A percentile compares a stretch with the other conserved stretches of the same genome.
Evolutionary conservation across 2,113 vertebrate genomes (phyloP).

Genomic region (Xiphias gladius): DNA sequence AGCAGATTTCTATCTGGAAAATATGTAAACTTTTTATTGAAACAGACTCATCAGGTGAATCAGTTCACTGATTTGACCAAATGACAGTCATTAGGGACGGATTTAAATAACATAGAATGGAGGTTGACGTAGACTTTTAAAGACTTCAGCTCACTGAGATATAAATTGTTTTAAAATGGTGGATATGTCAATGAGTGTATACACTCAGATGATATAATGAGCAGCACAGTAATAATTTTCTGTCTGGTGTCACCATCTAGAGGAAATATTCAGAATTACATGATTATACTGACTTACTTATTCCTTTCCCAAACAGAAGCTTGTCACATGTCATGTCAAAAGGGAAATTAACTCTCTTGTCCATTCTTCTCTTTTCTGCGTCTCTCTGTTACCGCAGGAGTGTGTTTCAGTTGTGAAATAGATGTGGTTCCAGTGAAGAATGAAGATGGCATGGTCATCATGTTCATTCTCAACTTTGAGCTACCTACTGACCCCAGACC

Average conservation of each 20-base stretch:
- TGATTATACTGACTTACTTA: neutral
- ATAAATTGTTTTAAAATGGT: neutral
- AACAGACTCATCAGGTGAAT: too few species aligned
- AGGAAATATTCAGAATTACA: slow-evolving; percentile 26
- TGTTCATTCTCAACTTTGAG: slow-evolving; percentile 96
- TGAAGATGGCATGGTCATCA: slow-evolving; percentile 90
- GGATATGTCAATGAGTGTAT: neutral
- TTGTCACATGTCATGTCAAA: too few species aligned
- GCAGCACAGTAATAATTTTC: neutral
- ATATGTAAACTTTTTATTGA: too few species aligned
- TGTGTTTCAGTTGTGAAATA: slow-evolving; percentile 90
- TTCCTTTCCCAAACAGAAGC: neutral
- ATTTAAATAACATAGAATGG: too few species aligned
- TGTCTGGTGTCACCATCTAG: slow-evolving; percentile 51
- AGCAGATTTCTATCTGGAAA: too few species aligned
- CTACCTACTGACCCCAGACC: slow-evolving; percentile 84
- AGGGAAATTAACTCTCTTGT: neutral
- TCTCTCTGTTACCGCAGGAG: slow-evolving; percentile 78
- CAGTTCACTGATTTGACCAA: neutral
- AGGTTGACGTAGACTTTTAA: too few species aligned
- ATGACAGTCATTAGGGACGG: neutral
- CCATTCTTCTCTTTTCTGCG: neutral
- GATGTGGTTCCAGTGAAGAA: slow-evolving; percentile 93
- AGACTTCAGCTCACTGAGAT: too few species aligned
- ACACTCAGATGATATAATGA: neutral